These are phyloP conservation scores for Fregetta grallaria DNA, from an alignment of 2,113 vertebrate species.

Conservation along the genomic window DNA sequence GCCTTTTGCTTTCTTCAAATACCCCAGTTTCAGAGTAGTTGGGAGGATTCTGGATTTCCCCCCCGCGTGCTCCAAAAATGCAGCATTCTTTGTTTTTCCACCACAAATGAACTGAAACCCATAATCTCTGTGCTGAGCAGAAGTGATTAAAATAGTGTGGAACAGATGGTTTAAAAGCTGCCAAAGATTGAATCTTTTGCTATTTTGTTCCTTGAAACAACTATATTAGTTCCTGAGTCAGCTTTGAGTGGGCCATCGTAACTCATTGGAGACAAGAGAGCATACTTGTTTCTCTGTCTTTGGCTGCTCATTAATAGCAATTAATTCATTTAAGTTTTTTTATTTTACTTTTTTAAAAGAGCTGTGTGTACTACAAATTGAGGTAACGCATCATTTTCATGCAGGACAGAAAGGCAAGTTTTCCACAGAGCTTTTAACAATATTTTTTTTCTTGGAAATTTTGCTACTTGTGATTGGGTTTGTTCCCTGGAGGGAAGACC, in stretches of 20 bases:
- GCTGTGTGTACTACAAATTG: not conserved
- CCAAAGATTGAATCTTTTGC: constrained; percentile 31
- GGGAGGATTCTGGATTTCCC: constrained; percentile 22
- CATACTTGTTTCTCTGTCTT: not conserved
- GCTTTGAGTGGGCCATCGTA: not conserved
- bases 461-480: not conserved
- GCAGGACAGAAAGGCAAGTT: not conserved
- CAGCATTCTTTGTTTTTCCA: constrained; percentile 43
- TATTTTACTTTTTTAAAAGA: not conserved
- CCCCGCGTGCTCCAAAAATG: not conserved
- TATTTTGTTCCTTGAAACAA: constrained; percentile 42
- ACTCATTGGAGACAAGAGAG: not conserved
- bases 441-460: not conserved
- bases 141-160: constrained; percentile 50
- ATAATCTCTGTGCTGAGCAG: constrained; percentile 21
- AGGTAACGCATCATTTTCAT: not conserved
- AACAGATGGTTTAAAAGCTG: constrained; percentile 61
- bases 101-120: constrained; percentile 41
- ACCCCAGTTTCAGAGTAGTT: not conserved
- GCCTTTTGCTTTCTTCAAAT: not conserved
- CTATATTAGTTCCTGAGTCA: constrained; percentile 37
- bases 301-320: not conserved
- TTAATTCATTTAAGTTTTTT: not conserved
- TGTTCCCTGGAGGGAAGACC: not conserved
- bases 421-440: not conserved